A percentile compares a stretch with the other conserved stretches of the same genome.
Evolutionary conservation across 2,888 invertebrate genomes (phyloP).

Genomic region (Pterostichus madidus): DNA sequence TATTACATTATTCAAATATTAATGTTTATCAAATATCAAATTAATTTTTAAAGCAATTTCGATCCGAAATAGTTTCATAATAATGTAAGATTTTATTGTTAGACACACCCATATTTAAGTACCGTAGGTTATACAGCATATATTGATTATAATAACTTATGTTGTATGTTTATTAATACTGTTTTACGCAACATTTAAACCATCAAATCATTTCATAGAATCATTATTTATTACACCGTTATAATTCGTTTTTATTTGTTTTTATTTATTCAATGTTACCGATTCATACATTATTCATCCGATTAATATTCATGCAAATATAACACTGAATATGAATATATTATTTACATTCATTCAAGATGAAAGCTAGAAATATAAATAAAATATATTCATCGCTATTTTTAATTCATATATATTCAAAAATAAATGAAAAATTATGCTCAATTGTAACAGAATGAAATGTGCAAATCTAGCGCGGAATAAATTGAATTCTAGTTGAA

Average conservation of each 20-base stretch:
- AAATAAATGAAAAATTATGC: neutral
- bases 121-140: neutral
- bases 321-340: neutral
- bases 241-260: slow-evolving; percentile 19
- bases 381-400: too few relatives aligned
- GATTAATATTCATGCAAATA: neutral
- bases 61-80: too few relatives aligned
- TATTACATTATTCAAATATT: too few relatives aligned
- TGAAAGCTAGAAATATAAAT: neutral
- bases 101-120: slow-evolving; percentile 36
- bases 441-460: neutral
- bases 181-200: neutral
- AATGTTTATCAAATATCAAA: too few relatives aligned
- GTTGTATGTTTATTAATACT: neutral
- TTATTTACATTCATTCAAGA: neutral
- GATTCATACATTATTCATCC: neutral
- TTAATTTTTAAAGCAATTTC: too few relatives aligned
- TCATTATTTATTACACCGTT: neutral
- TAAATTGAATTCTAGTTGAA: too few relatives aligned
- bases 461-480: neutral
- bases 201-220: too few relatives aligned
- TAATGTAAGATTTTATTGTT: neutral
- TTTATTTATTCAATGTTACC: neutral
- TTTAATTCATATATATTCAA: neutral
- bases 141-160: slow-evolving; percentile 41